These are phyloP conservation scores for Picathartes gymnocephalus DNA, from an alignment of 2,113 vertebrate genomes.

Conservation along the genomic window DNA sequence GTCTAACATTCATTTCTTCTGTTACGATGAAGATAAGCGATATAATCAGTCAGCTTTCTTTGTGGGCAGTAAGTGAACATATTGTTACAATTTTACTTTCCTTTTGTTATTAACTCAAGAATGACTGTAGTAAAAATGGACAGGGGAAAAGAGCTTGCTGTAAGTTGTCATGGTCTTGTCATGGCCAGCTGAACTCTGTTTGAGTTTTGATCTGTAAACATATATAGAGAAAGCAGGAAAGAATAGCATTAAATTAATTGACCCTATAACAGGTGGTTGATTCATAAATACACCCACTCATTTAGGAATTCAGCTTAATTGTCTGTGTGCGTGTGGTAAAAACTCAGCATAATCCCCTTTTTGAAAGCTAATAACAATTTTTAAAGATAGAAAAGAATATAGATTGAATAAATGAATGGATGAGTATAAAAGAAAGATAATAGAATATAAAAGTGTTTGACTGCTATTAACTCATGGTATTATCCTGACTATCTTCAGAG, in stretches of 20 bases:
- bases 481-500: background rate
- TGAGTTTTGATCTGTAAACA: background rate
- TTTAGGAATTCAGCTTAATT: background rate
- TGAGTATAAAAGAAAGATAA: background rate
- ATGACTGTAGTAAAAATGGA: background rate
- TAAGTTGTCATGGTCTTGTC: background rate
- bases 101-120: background rate
- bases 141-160: background rate
- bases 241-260: background rate
- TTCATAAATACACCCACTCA: background rate
- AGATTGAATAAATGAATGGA: background rate
- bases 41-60: background rate
- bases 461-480: background rate
- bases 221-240: background rate
- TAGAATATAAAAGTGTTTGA: background rate
- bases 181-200: background rate
- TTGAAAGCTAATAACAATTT: background rate
- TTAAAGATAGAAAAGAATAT: background rate
- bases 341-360: background rate
- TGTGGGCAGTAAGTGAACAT: slow-evolving; percentile 69
- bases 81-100: background rate
- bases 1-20: background rate
- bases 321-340: background rate
- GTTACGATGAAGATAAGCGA: background rate
- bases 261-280: background rate